Base-by-base conservation (phyloP, 2,888 invertebrate species). In the Suillia variegata region DNA sequence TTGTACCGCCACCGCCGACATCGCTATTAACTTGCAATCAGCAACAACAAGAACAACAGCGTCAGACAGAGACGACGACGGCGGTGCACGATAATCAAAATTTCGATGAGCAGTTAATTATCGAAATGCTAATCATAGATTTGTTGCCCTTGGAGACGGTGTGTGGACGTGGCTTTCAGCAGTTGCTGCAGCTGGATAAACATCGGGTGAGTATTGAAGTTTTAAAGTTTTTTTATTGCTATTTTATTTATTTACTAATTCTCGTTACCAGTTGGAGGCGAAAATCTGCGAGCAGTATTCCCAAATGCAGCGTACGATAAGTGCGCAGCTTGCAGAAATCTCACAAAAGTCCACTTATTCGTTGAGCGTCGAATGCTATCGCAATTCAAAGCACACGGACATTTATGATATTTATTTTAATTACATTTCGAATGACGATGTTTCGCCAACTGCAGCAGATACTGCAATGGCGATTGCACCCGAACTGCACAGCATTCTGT, bases 121-220 rank as follows among this genome's bases (percentile, higher is more conserved):
- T 65, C 1, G 66, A 74, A 21, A 71, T 75, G 70, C 56, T 76
- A 4, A 62, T 75, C 5, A 64, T 63, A 4, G 76, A 76, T 59
- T 55, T 76, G 13, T 52, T 71, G 8, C 58, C 74, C 1, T 49
- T 69, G 1, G 66, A 67, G 4, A 52, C 67, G 15, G 54, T 73
- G 1, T 59, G 67, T 12, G 69, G 71, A 1, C 4, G 17, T 0
- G 75, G 75, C 0, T 75, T 73, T 56, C 58, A 31, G 10, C 67
- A 64, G 26, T 65, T 73, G 2, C 49, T 66, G 1, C 31, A 8
- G 12, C 31, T 8, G 31, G n/a, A n/a, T n/a, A n/a, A n/a, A n/a
- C n/a, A n/a, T n/a, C n/a, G n/a, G n/a, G n/a, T n/a, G n/a, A n/a
- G 42, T 24, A 12, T 18, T 34, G 33, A n/a, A n/a, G n/a, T n/a